Percentiles rank a stretch among this genome's conserved stretches.
Conservation (phyloP, 2,797 vertebrate species). For the Clarias laeviceps region DNA sequence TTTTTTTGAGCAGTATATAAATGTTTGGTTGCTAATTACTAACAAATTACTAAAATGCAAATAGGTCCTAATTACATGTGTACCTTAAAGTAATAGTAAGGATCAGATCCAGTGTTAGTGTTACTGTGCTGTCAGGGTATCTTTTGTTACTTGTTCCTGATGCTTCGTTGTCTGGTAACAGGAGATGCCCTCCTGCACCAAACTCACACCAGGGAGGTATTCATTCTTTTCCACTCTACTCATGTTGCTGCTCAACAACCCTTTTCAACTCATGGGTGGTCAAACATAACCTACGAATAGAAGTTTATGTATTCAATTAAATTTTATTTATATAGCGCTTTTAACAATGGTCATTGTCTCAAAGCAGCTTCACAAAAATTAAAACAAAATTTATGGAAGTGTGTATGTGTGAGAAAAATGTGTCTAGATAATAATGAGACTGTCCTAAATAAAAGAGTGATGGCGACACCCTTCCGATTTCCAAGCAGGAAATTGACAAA, state of each 20-base stretch:
- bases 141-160: conserved; percentile 16
- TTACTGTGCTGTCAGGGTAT: neutral
- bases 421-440: no score
- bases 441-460: no score
- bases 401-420: no score
- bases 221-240: conserved; percentile 18
- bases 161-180: neutral
- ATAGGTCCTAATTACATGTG: neutral
- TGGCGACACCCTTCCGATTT: no score
- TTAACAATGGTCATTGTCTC: no score
- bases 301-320: neutral
- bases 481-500: neutral
- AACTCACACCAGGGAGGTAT: neutral
- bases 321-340: no score
- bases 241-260: conserved; percentile 10
- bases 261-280: neutral
- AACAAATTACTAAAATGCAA: neutral
- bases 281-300: neutral
- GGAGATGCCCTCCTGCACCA: neutral
- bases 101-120: neutral
- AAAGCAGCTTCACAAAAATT: no score
- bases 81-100: neutral
- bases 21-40: neutral
- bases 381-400: no score
- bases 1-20: no score